Evolutionary conservation across 2,113 vertebrate genomes (phyloP).

Genomic region (Cephalopterus ornatus): DNA sequence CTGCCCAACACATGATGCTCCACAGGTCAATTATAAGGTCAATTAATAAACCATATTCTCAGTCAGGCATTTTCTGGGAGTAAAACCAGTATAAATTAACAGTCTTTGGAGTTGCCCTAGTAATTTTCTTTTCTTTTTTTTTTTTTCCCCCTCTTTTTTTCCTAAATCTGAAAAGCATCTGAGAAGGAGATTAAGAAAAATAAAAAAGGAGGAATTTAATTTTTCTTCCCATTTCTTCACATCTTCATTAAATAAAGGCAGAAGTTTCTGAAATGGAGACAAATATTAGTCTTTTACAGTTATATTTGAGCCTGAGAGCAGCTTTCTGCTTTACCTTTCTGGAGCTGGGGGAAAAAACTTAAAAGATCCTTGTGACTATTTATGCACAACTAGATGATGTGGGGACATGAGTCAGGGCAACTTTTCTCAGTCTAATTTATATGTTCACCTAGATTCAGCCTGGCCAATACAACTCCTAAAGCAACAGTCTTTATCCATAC

Average conservation of each 20-base stretch:
- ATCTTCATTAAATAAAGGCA: neutral
- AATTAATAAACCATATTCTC: constrained; percentile 3
- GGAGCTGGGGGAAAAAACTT: neutral
- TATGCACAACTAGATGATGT: neutral
- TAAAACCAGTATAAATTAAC: neutral
- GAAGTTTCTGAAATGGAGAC: neutral
- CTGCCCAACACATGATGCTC: neutral
- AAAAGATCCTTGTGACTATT: neutral
- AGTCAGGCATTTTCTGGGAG: neutral
- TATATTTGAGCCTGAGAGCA: neutral
- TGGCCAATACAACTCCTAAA: neutral
- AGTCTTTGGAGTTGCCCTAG: neutral
- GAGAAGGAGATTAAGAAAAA: neutral
- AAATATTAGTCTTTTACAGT: neutral
- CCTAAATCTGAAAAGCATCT: neutral
- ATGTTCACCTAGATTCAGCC: neutral
- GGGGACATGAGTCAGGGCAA: rapidly evolving
- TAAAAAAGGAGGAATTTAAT: neutral
- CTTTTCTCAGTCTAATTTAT: neutral
- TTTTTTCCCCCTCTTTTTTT: neutral
- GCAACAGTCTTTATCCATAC: neutral
- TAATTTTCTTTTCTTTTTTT: neutral
- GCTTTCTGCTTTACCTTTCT: neutral
- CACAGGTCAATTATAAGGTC: neutral
- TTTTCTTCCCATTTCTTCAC: neutral